Evolutionary conservation across 2,797 vertebrate genomes (phyloP).

Genomic region (Limosa lapponica): DNA sequence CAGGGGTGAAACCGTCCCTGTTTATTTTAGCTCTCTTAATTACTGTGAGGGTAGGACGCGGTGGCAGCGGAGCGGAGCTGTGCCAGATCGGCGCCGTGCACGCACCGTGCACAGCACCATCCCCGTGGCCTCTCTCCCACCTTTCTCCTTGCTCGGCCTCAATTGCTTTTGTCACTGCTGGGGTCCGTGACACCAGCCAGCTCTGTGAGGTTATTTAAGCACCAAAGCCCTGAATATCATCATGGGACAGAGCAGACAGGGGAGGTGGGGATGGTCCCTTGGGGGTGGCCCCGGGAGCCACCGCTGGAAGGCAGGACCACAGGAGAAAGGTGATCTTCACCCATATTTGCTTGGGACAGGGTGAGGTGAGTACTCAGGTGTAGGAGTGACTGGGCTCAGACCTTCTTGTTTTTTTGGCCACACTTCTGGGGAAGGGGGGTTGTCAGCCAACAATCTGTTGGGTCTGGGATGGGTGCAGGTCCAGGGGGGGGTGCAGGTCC

Average conservation of each 20-base stretch:
- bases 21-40: not conserved
- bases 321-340: not conserved
- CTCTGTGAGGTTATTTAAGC: not conserved
- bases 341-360: not conserved
- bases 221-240: not conserved
- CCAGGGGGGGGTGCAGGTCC: too few species aligned
- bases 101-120: not conserved
- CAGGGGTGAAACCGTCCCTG: not conserved
- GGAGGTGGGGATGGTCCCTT: not conserved
- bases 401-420: not conserved
- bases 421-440: not conserved
- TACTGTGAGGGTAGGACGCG: fast-evolving
- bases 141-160: not conserved
- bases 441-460: not conserved
- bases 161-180: not conserved
- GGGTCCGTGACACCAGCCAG: fast-evolving
- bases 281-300: not conserved
- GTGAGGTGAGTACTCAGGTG: not conserved
- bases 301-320: fast-evolving
- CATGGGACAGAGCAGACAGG: not conserved
- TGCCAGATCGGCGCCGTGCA: fast-evolving
- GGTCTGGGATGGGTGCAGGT: not conserved
- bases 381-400: not conserved
- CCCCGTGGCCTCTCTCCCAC: not conserved
- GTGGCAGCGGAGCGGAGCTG: fast-evolving